phyloP scores from a whole-genome alignment of 2,888 invertebrate species.

The Seira musarum region DNA sequence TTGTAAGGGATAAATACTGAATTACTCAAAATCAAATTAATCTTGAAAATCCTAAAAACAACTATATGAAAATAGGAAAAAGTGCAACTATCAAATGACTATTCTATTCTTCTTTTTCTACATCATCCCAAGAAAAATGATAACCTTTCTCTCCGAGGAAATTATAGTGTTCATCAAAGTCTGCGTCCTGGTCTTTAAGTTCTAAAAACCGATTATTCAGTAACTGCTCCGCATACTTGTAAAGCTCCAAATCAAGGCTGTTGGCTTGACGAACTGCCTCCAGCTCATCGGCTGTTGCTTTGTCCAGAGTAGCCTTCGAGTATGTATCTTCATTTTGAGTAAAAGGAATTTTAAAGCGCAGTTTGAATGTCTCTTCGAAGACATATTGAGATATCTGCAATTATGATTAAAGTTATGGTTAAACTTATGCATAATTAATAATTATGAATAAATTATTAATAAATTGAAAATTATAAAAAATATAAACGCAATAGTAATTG shows the following conservation, averaged over 20 bases:
- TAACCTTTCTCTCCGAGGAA: constrained; percentile 83
- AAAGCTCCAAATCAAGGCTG: constrained; percentile 92
- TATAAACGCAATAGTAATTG: background rate
- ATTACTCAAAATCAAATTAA: too few relatives aligned
- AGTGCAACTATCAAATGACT: too few relatives aligned
- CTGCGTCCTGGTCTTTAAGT: constrained; percentile 84
- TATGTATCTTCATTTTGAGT: constrained; percentile 94
- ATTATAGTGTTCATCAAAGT: constrained; percentile 87
- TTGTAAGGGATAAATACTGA: too few relatives aligned
- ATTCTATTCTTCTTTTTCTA: constrained; percentile 69
- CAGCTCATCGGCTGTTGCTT: constrained; percentile 83
- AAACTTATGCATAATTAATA: too few relatives aligned
- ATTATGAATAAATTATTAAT: constrained; percentile 33
- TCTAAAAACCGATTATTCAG: constrained; percentile 85
- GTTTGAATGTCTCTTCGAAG: constrained; percentile 94
- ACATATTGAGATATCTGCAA: constrained; percentile 88
- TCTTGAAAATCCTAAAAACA: too few relatives aligned
- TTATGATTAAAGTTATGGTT: constrained; percentile 9
- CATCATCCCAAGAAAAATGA: constrained; percentile 85
- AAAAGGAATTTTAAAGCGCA: constrained; percentile 91
- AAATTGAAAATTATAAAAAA: constrained; percentile 23
- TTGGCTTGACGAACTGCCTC: constrained; percentile 85
- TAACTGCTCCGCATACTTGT: constrained; percentile 91
- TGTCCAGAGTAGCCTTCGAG: constrained; percentile 85
- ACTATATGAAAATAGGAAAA: too few relatives aligned